Base-by-base conservation (phyloP, 2,888 invertebrate genomes). In the Flabesymbios commensalis region DNA sequence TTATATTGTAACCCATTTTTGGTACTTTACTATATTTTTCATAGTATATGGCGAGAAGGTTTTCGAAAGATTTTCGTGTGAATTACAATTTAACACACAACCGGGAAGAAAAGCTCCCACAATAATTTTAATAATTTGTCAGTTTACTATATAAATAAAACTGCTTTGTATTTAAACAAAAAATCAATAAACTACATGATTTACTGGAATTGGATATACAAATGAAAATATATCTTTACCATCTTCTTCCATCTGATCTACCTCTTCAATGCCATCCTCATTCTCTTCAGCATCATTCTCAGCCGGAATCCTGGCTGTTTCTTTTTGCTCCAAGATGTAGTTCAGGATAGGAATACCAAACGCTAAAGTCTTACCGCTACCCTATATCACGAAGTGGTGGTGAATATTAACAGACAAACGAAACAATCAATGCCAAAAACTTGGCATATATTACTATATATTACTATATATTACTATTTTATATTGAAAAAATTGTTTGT, bases 291-390 rank as follows among this genome's bases (percentile, higher is more conserved):
- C 31, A 29, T 63, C 60, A 32, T 52, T 10, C 52, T 36, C 26
- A 28, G 39, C 17, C 26, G 14, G 7, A n/a, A 17, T 1, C 53
- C 14, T 1, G 2, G 24, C 43, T n/a, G n/a, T 49, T 33, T 45
- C 59, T 31, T 63, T 32, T 31, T 51, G 28, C 22, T 64, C 60
- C 7, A 96, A 83, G 67, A 97, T 94, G 19, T 93, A 92, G 57
- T 89, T 86, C 60, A 99, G 83, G 43, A 99, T 90, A 10, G 99
- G 99, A 61, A 99, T 90, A 0, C 93, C 96, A 85, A 98, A 99
- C 0, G 98, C 98, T 55, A 99, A 84, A 0, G 99, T 99, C 86
- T 99, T 99, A 0, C 99, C 99, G 83, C 96, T 97, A 0, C 99
- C 99, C 85, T 86, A 68, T 58, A 75, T 60, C 24, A 52, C 5